A percentile compares a stretch with the other conserved stretches of the same genome.
These are phyloP conservation scores for human DNA, from an alignment of 2,113 vertebrate genomes.

Conservation along the genomic window DNA sequence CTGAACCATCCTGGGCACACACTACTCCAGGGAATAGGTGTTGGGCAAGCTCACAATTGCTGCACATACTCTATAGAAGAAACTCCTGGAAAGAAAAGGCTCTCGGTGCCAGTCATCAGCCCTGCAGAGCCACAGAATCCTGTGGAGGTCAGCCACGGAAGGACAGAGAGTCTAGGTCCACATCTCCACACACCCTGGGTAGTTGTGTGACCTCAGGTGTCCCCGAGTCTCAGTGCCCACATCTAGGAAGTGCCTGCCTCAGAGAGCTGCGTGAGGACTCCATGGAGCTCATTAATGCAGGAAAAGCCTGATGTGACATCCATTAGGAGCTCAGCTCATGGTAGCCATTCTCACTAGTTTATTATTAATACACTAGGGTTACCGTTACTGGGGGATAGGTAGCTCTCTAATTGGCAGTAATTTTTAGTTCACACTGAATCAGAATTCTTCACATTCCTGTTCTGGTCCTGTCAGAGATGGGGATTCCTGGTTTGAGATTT, in stretches of 20 bases:
- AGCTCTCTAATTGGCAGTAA: background rate
- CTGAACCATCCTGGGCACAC: background rate
- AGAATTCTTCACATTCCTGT: background rate
- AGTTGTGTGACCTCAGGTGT: background rate
- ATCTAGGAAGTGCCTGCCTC: background rate
- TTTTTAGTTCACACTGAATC: background rate
- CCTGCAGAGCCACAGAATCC: background rate
- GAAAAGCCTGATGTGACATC: background rate
- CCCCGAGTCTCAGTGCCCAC: background rate
- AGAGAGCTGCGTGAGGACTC: background rate
- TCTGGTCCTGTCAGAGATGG: background rate
- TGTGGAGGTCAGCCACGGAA: background rate
- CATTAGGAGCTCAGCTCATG: background rate
- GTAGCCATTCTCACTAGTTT: background rate
- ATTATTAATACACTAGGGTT: rapidly evolving
- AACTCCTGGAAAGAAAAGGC: background rate
- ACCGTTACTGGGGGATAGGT: background rate
- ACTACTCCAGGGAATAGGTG: background rate
- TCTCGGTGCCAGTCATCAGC: background rate
- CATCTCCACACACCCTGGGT: background rate
- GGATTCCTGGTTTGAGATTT: background rate
- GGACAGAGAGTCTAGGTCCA: background rate
- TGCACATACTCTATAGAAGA: background rate
- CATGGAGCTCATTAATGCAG: background rate
- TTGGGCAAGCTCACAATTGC: background rate